phyloP scores from a whole-genome alignment of 2,113 vertebrate genomes.

The Urocitellus parryii region DNA sequence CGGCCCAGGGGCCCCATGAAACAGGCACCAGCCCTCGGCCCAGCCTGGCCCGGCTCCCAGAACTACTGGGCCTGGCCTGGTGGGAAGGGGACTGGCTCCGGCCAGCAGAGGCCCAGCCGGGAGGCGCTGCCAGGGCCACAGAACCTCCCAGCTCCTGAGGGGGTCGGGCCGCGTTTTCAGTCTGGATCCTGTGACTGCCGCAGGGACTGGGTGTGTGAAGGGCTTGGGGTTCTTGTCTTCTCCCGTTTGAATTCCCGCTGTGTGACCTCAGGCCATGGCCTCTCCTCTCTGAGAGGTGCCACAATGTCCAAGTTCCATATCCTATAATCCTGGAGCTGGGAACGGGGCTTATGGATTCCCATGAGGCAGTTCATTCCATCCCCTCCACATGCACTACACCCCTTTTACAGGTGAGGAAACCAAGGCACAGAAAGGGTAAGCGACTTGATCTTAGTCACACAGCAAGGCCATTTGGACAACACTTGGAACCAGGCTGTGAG shows the following conservation, averaged over 20 bases:
- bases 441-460: neutral
- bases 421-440: neutral
- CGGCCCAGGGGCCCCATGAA: slow-evolving; percentile 36
- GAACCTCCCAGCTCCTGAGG: neutral
- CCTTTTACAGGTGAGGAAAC: neutral
- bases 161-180: neutral
- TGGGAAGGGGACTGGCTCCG: neutral
- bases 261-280: neutral
- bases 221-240: neutral
- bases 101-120: neutral
- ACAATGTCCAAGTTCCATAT: too few relatives aligned
- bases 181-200: neutral
- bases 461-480: neutral
- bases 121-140: neutral
- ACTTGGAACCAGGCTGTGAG: neutral
- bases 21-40: slow-evolving; percentile 31
- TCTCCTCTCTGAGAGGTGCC: neutral
- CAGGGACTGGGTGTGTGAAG: neutral
- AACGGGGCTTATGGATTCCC: neutral
- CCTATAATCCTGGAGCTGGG: neutral
- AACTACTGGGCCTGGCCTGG: slow-evolving; percentile 41
- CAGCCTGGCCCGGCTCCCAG: slow-evolving; percentile 64
- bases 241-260: neutral
- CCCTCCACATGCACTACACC: neutral
- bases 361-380: neutral